A percentile compares a stretch with the other conserved stretches of the same genome.
Evolutionary conservation across 2,797 vertebrate genomes (phyloP).

Genomic region (Uromys caudimaculatus): DNA sequence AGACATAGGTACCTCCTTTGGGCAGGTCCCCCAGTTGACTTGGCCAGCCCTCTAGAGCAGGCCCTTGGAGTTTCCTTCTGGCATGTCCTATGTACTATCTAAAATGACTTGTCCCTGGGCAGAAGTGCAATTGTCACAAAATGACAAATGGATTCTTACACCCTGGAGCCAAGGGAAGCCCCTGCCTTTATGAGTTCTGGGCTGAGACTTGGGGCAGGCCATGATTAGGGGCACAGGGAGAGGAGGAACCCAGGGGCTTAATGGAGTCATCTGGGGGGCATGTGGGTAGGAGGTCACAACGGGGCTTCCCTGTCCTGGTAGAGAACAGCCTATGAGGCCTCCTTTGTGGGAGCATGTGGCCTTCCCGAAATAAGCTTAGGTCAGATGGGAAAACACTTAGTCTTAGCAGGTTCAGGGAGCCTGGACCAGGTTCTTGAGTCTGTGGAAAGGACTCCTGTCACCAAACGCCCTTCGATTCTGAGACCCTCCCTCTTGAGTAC

Average conservation of each 20-base stretch:
- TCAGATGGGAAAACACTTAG: background rate
- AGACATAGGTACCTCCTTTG: background rate
- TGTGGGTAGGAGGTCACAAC: background rate
- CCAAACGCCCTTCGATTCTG: background rate
- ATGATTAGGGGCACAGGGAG: background rate
- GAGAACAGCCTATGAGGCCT: background rate
- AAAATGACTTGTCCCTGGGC: slow-evolving; percentile 77
- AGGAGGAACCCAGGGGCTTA: background rate
- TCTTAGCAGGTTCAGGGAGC: background rate
- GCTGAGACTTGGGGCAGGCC: background rate
- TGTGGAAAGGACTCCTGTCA: background rate
- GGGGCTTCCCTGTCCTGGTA: background rate
- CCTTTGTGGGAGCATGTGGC: background rate
- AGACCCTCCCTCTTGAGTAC: no score
- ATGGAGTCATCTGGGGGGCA: background rate
- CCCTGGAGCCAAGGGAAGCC: slow-evolving; percentile 61
- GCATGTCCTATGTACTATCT: slow-evolving; percentile 29
- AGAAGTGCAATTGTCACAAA: slow-evolving; percentile 81
- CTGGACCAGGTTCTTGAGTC: background rate
- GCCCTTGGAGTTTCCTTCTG: background rate
- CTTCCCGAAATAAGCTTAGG: background rate
- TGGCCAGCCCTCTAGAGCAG: background rate
- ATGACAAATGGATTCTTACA: slow-evolving; percentile 79
- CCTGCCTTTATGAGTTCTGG: slow-evolving; percentile 74
- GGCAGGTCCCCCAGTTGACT: background rate